Evolutionary conservation across 2,888 invertebrate species (phyloP), one percentile per base, ranked within the genome.

Genomic region (Ectropis crepuscularia): DNA sequence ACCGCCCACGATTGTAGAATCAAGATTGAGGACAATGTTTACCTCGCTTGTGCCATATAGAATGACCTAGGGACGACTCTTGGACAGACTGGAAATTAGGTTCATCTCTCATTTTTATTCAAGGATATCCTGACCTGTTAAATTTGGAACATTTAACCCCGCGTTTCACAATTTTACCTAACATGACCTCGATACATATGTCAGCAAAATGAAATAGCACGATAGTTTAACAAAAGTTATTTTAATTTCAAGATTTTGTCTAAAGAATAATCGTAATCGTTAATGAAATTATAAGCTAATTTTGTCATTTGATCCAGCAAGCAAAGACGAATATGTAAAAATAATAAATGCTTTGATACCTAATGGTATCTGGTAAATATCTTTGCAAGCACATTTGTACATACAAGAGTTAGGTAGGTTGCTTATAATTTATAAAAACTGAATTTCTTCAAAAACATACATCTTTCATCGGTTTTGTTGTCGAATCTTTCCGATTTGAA

Each of bases 1-100:
- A 78, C 85, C 83, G 85, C 86, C 86, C 81, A 87, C 86, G 78
- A 73, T 68, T 58, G 64, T 67, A 71, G 63, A 67, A 59, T 64
- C 63, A 63, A 65, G 53, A 63, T 57, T 71, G 69, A 61, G 68
- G 68, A 67, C 67, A 63, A 46, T 45, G 54, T 28, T 37, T 54
- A 54, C 46, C n/a, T 63, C 46, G 39, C 46, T 43, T 49, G 16
- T 47, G 38, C 48, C 16, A 53, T 37, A 42, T 53, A 5, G 42
- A 55, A 57, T 69, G 63, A 63, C 64, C 64, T 70, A 70, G 63
- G 63, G 63, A 62, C 55, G 43, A 49, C 53, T 43, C 46, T 55
- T 12, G 12, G 28, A 43, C 36, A 16, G n/a, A n/a, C 12, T 58
- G 16, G 37, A 53, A 41, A 16, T 60, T n/a, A 49, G 43, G 46